Conservation (phyloP, 2,888 invertebrate species). For the Eilema depressum region DNA sequence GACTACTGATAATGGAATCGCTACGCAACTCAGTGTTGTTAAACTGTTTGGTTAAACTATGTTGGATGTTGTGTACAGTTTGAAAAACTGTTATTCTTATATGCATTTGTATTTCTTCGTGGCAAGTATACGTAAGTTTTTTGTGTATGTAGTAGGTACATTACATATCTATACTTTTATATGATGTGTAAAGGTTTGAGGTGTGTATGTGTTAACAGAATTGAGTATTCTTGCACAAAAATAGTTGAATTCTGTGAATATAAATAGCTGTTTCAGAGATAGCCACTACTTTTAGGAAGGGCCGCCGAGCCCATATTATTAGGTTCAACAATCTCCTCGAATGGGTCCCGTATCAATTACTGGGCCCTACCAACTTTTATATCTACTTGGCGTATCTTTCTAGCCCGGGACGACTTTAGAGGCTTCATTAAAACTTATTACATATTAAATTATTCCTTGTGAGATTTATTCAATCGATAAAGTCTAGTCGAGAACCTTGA, state of each 20-base stretch:
- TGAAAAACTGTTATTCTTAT: slow-evolving; percentile 37
- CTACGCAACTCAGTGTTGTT: slow-evolving; percentile 49
- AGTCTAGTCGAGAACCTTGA: slow-evolving; percentile 46
- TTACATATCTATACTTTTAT: background rate
- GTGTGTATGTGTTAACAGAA: slow-evolving; percentile 30
- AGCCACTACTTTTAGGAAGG: slow-evolving; percentile 34
- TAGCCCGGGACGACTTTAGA: slow-evolving; percentile 40
- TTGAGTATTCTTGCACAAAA: slow-evolving; percentile 19
- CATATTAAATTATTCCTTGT: slow-evolving; percentile 53
- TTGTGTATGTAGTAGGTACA: slow-evolving; percentile 19
- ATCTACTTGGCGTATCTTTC: slow-evolving; percentile 47
- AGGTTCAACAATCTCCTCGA: slow-evolving; percentile 42
- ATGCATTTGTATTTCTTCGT: slow-evolving; percentile 36
- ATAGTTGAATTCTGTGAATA: slow-evolving; percentile 30
- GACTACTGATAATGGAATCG: slow-evolving; percentile 60
- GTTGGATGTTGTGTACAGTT: slow-evolving; percentile 48
- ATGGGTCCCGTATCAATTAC: slow-evolving; percentile 47
- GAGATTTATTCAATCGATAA: slow-evolving; percentile 50
- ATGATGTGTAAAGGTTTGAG: background rate
- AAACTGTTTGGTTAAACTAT: slow-evolving; percentile 37
- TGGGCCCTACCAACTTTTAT: slow-evolving; percentile 49
- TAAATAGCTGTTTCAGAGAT: slow-evolving; percentile 38
- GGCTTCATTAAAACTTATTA: slow-evolving; percentile 55
- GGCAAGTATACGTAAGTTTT: slow-evolving; percentile 43
- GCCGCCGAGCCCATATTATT: slow-evolving; percentile 32